phyloP scores from a whole-genome alignment of 2,888 invertebrate species.

The Stenodema calcarata region DNA sequence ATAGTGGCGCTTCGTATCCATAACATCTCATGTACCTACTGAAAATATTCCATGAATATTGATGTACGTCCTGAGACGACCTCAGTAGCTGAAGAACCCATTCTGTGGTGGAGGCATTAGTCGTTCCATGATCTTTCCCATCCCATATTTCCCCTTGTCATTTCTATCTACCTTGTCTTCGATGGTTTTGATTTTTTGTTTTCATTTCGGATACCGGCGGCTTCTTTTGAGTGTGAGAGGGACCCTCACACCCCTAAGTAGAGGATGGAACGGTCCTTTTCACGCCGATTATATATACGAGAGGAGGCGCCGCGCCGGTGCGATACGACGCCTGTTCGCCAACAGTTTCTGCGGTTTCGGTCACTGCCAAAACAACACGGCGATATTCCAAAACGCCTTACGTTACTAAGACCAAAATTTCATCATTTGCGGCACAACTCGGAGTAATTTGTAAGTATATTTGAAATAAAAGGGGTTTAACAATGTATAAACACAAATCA shows the following conservation, averaged over 20 bases:
- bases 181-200: neutral
- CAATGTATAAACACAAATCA: too few species aligned
- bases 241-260: neutral
- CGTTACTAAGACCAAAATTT: too few species aligned
- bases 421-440: too few species aligned
- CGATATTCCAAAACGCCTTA: too few species aligned
- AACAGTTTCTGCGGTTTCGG: too few species aligned
- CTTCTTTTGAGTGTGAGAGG: neutral
- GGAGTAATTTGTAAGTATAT: too few species aligned
- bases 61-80: neutral
- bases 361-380: too few species aligned
- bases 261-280: neutral
- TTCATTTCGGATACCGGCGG: neutral
- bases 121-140: neutral
- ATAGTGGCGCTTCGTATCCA: neutral
- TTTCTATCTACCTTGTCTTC: neutral
- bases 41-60: neutral
- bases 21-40: neutral
- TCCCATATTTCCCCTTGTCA: neutral
- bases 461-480: too few species aligned
- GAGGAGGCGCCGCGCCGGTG: neutral
- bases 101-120: neutral
- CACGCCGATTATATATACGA: neutral
- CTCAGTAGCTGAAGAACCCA: neutral
- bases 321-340: too few species aligned